Percentiles rank a stretch among this genome's conserved stretches.
Evolutionary conservation across 2,888 invertebrate genomes (phyloP).

Genomic region (Drosophila kambysellisi): DNA sequence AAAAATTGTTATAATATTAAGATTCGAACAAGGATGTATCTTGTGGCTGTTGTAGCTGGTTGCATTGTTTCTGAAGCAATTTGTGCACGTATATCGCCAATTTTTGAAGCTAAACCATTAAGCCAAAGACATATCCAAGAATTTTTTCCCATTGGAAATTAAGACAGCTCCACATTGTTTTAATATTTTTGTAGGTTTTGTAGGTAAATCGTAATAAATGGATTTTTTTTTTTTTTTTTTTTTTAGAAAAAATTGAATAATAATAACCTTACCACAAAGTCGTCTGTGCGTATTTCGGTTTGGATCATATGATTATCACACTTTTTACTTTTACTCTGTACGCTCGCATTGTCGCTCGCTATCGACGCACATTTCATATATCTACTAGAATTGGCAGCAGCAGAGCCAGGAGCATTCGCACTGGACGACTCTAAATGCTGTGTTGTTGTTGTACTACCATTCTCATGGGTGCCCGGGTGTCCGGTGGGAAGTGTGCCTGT

Average conservation of each 20-base stretch:
- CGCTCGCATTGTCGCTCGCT: slow-evolving; percentile 56
- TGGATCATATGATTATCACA: slow-evolving; percentile 86
- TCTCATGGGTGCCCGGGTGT: slow-evolving; percentile 47
- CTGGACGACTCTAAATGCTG: slow-evolving; percentile 74
- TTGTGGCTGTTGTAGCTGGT: slow-evolving; percentile 26
- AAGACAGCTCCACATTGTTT: slow-evolving; percentile 26
- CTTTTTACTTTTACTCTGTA: slow-evolving; percentile 84
- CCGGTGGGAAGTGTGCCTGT: slow-evolving; percentile 26
- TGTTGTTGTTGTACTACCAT: slow-evolving; percentile 64
- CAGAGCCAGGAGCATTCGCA: slow-evolving; percentile 50
- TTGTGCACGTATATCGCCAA: slow-evolving; percentile 6
- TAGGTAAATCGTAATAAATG: slow-evolving; percentile 44
- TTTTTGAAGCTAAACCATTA: background rate
- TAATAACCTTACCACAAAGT: slow-evolving; percentile 88
- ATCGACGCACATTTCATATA: slow-evolving; percentile 58
- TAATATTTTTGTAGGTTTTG: slow-evolving; percentile 20
- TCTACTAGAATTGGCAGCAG: slow-evolving; percentile 62
- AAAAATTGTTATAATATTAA: slow-evolving; percentile 4
- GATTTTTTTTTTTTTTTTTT: slow-evolving; percentile 50
- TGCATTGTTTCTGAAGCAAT: slow-evolving; percentile 3
- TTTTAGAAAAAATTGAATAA: slow-evolving; percentile 83
- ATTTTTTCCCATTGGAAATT: slow-evolving; percentile 15
- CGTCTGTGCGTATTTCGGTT: slow-evolving; percentile 90
- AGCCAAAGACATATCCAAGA: slow-evolving; percentile 44
- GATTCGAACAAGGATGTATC: slow-evolving; percentile 25